These are phyloP conservation scores for Drymonia ruficornis DNA, from an alignment of 2,888 invertebrate species.

Conservation along the genomic window DNA sequence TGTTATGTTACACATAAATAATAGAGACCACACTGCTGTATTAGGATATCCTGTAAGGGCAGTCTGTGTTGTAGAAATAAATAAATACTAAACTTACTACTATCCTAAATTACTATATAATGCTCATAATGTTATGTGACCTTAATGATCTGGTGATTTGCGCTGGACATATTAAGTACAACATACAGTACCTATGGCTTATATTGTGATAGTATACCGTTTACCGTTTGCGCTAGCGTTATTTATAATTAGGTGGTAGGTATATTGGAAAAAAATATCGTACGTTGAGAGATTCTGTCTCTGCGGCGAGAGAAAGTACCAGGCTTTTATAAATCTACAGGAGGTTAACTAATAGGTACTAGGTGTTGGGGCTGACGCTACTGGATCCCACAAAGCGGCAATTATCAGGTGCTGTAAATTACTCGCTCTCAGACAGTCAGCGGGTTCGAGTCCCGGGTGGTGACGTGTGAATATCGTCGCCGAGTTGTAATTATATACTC, in stretches of 20 bases:
- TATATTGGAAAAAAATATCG: no score
- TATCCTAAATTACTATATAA: background rate
- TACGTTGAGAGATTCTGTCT: no score
- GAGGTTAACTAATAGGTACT: conserved; percentile 24
- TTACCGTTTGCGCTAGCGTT: no score
- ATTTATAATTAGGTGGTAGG: no score
- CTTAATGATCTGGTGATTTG: background rate
- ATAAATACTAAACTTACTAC: no score
- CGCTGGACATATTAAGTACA: background rate
- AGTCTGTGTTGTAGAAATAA: no score
- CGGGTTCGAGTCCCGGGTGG: conserved; percentile 36
- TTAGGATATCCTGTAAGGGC: no score
- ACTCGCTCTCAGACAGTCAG: conserved; percentile 36
- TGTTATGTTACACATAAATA: no score
- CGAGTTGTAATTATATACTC: conserved; percentile 37
- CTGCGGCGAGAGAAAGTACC: conserved; percentile 13
- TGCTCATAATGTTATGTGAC: background rate
- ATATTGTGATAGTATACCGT: no score
- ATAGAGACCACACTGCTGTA: no score
- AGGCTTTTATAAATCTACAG: conserved; percentile 21
- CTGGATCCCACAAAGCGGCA: conserved; percentile 31
- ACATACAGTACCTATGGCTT: no score
- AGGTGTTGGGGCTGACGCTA: background rate
- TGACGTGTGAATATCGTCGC: conserved; percentile 39
- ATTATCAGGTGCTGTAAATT: conserved; percentile 36